Evolutionary conservation across 2,113 vertebrate species (phyloP).

Genomic region (Pygoscelis antarcticus): DNA sequence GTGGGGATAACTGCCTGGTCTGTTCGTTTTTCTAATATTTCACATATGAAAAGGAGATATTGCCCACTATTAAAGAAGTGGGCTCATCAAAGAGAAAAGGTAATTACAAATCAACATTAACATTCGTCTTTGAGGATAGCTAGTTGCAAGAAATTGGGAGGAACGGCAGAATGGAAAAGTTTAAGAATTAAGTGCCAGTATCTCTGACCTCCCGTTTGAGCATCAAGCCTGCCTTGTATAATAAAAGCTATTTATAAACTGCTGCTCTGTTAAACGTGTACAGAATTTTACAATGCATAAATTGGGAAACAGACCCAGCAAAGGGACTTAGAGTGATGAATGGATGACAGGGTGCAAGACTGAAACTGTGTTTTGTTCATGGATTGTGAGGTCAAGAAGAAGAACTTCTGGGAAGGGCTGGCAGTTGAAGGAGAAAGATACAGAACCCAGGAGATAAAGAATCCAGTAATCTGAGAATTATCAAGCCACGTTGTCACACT

Average conservation of each 20-base stretch:
- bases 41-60: background rate
- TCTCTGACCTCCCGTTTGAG: conserved; percentile 18
- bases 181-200: background rate
- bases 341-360: conserved; percentile 35
- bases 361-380: conserved; percentile 44
- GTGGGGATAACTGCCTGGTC: background rate
- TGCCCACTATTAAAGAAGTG: background rate
- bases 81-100: background rate
- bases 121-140: background rate
- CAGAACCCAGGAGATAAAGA: background rate
- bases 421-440: background rate
- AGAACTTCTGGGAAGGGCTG: background rate
- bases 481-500: background rate
- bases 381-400: conserved; percentile 26
- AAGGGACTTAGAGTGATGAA: conserved; percentile 19
- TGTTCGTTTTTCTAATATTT: background rate
- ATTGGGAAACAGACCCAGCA: background rate
- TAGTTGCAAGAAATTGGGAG: background rate
- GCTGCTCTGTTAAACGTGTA: conserved; percentile 25
- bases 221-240: conserved; percentile 19
- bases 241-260: conserved; percentile 61
- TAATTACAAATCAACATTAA: background rate
- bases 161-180: conserved; percentile 3
- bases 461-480: background rate
- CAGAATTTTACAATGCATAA: conserved; percentile 33